Evolutionary conservation across 92 coral and sea anemone species (phyloP).

Genomic region (Hydrozoanthus gracilis): DNA sequence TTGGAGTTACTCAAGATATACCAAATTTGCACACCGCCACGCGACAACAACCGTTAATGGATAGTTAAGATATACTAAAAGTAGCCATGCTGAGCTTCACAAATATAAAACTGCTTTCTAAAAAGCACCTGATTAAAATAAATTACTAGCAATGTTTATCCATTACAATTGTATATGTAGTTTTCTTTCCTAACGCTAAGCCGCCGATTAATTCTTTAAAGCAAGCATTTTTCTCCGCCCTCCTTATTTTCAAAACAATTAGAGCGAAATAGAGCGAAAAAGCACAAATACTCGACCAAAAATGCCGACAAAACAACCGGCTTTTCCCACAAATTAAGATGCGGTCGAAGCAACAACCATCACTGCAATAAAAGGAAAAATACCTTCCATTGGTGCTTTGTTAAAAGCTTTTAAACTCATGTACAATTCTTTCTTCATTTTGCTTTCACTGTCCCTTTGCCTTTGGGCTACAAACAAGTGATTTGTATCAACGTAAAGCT

Average conservation of each 20-base stretch:
- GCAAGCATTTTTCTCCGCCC: slow-evolving; percentile 10
- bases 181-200: slow-evolving; percentile 28
- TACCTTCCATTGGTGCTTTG: slow-evolving; percentile 24
- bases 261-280: slow-evolving; percentile 23
- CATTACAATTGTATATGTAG: slow-evolving; percentile 13
- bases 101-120: neutral
- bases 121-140: slow-evolving; percentile 33
- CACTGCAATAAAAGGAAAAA: slow-evolving; percentile 24
- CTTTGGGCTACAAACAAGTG: slow-evolving; percentile 9
- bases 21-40: slow-evolving; percentile 16
- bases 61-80: neutral
- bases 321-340: slow-evolving; percentile 36
- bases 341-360: slow-evolving; percentile 29
- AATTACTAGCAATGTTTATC: slow-evolving; percentile 30
- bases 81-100: neutral
- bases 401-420: slow-evolving; percentile 4
- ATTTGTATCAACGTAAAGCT: neutral
- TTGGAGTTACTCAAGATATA: slow-evolving; percentile 8
- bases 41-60: slow-evolving; percentile 9
- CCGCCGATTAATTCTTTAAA: slow-evolving; percentile 42
- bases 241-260: slow-evolving; percentile 42
- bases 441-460: slow-evolving; percentile 35
- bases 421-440: slow-evolving; percentile 16
- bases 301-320: slow-evolving; percentile 37
- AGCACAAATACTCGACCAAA: slow-evolving; percentile 13